These are phyloP conservation scores for Cardinalis cardinalis DNA, from an alignment of 2,113 vertebrate genomes.

Conservation along the genomic window DNA sequence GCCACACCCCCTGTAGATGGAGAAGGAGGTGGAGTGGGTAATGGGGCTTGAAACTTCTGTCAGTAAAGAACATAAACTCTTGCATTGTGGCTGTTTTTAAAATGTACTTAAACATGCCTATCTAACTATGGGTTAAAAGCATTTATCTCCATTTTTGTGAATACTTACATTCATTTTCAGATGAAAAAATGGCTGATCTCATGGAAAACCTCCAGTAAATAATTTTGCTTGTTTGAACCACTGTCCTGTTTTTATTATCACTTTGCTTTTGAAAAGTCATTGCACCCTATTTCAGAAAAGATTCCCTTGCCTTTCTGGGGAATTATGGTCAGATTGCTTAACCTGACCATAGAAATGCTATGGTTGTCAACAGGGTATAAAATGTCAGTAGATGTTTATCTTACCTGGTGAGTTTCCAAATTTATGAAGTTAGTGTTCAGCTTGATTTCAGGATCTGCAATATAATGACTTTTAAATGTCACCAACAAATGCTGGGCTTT, in stretches of 20 bases:
- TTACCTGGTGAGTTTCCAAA: neutral
- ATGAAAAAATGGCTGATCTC: neutral
- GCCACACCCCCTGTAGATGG: neutral
- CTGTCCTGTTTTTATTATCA: neutral
- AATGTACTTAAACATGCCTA: neutral
- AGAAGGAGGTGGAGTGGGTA: conserved; percentile 10
- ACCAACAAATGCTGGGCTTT: neutral
- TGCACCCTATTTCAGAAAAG: neutral
- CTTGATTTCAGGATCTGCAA: neutral
- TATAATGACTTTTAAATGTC: neutral
- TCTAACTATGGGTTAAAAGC: conserved; percentile 31
- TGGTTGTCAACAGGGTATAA: neutral
- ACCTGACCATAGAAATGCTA: neutral
- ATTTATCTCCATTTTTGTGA: conserved; percentile 27
- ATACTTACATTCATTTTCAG: neutral
- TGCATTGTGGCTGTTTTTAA: neutral
- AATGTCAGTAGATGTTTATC: neutral
- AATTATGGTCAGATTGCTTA: neutral
- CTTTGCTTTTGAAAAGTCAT: conserved; percentile 1
- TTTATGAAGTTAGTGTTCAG: neutral
- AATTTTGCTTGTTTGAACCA: neutral
- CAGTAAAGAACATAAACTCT: conserved; percentile 33
- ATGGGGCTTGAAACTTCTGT: conserved; percentile 19
- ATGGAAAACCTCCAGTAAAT: conserved; percentile 19
- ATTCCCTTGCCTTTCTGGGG: neutral